Conservation (phyloP, 2,797 vertebrate species). For the Eulemur albifrons region DNA sequence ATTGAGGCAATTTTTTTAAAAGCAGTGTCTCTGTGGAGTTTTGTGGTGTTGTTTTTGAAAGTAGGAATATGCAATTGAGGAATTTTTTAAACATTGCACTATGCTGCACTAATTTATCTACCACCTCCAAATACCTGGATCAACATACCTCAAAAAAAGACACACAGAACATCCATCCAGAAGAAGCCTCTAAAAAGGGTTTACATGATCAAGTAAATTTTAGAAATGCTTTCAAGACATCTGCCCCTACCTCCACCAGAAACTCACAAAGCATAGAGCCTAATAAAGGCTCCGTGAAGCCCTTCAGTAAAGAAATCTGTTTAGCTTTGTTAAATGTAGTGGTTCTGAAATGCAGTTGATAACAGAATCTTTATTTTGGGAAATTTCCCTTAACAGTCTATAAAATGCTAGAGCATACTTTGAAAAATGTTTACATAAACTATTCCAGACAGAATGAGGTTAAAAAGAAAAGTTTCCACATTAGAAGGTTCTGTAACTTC, state of each 20-base stretch:
- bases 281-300: not conserved
- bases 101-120: not conserved
- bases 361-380: conserved; percentile 49
- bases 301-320: not conserved
- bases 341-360: not conserved
- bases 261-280: not conserved
- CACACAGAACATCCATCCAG: not conserved
- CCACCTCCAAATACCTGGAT: not conserved
- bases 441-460: conserved; percentile 47
- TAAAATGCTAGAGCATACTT: conserved; percentile 13
- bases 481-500: not conserved
- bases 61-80: not conserved
- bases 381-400: not conserved
- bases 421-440: conserved; percentile 44
- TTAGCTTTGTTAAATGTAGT: not conserved
- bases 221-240: not conserved
- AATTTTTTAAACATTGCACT: not conserved
- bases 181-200: not conserved
- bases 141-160: not conserved
- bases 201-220: not conserved
- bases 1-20: not conserved
- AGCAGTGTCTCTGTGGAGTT: not conserved
- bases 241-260: not conserved
- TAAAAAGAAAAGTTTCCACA: conserved; percentile 43
- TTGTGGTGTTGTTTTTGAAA: not conserved